Evolutionary conservation across 2,888 invertebrate species (phyloP), one percentile per base, ranked within the genome.

Genomic region (Tridacna gigas): DNA sequence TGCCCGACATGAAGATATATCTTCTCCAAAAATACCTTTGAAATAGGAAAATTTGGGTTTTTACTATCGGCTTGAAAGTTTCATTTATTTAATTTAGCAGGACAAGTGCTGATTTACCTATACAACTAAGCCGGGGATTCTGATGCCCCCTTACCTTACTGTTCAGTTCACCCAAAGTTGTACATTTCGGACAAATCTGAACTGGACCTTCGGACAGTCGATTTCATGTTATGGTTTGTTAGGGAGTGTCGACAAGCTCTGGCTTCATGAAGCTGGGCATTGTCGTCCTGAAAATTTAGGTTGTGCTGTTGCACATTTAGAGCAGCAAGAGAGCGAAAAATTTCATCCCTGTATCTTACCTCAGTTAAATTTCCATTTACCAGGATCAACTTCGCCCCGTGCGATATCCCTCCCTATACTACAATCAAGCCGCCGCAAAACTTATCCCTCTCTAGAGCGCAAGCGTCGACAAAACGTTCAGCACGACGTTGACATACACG

Each of bases 141-240:
- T 47, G 74, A 26, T 26, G 65, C 65, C 22, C 45, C 76, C 45
- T 76, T 26, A 26, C 65, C 76, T 47, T 76, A 63, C 76, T 76
- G 76, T 76, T 65, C 63, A 79, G 65, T 79, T 79, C 74, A 63
- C 79, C 74, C 74, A 74, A 37, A 79, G 65, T 45, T 74, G 79
- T 74, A 63, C 28, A n/a, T 48, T 65, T 74, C 25, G 74, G 74
- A 76, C 76, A 65, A 18, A 76, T 76, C 66, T 63, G 22, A 65
- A 76, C 76, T 76, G 18, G 37, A 76, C 51, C 45, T 20, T n/a
- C n/a, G 74, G 28, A 65, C 71, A 79, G 63, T 79, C 71, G 26
- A 73, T 28, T 73, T 51, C 11, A 51, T 51, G 15, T 51, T 51
- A 51, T 51, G 51, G 51, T 51, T 51, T 51, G 15, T 51, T 11